Percentiles rank a stretch among this genome's conserved stretches.
Conservation (phyloP, 2,797 vertebrate genomes). For the Valencia hispanica region DNA sequence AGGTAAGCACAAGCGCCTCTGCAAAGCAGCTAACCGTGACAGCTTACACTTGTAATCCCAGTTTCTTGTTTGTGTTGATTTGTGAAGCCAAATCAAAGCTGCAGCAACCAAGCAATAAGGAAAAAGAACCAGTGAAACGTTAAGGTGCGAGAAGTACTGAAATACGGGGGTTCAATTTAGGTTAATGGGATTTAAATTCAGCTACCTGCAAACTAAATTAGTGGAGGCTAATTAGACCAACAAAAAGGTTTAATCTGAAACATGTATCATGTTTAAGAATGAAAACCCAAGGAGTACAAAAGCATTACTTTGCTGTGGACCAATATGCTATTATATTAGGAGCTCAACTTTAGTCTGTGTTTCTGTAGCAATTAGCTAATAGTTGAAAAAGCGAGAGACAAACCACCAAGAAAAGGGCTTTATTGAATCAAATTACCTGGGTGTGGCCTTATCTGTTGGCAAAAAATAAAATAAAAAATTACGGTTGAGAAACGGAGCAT, state of each 20-base stretch:
- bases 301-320: not conserved
- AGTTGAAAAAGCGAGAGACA: not conserved
- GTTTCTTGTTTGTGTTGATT: constrained; percentile 66
- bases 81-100: constrained; percentile 57
- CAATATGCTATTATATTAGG: not conserved
- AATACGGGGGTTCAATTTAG: not conserved
- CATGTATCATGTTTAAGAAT: not conserved
- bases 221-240: not conserved
- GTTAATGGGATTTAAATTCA: not conserved
- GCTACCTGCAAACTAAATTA: not conserved
- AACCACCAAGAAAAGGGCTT: not conserved
- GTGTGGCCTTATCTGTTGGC: not conserved
- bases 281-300: not conserved
- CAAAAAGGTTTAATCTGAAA: not conserved
- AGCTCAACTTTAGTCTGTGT: not conserved
- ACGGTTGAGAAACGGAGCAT: not conserved
- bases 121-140: constrained; percentile 8
- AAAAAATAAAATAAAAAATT: too few species aligned
- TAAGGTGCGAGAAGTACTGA: not conserved
- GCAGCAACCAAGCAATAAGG: constrained; percentile 26
- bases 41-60: constrained; percentile 75
- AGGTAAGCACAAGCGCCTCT: constrained; percentile 63
- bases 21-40: constrained; percentile 60
- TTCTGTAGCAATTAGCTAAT: not conserved
- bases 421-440: not conserved